A percentile compares a stretch with the other conserved stretches of the same genome.
phyloP scores from a whole-genome alignment of 2,113 vertebrate genomes.

The Rhinopomastus cyanomelas region DNA sequence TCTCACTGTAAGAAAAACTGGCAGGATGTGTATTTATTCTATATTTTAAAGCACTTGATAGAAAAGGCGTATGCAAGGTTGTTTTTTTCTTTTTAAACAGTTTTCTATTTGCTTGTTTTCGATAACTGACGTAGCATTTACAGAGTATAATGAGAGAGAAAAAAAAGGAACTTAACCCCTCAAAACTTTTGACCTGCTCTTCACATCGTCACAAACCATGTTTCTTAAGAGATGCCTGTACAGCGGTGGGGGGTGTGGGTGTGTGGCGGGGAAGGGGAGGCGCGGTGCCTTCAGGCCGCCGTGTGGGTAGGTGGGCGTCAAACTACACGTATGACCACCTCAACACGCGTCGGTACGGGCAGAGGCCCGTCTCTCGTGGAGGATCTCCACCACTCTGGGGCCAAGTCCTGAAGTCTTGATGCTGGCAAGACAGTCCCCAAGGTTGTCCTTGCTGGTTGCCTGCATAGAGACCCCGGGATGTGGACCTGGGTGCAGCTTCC shows the following conservation, averaged over 20 bases:
- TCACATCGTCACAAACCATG: conserved; percentile 73
- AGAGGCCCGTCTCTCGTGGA: background rate
- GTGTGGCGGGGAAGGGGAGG: background rate
- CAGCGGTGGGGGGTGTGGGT: background rate
- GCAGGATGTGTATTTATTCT: conserved; percentile 88
- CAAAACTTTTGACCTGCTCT: conserved; percentile 84
- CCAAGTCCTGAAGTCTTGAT: background rate
- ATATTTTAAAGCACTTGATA: conserved; percentile 90
- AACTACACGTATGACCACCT: background rate
- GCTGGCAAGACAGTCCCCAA: background rate
- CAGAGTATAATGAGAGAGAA: conserved; percentile 81
- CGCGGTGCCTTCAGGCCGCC: background rate
- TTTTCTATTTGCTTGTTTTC: conserved; percentile 79
- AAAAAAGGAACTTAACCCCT: conserved; percentile 80
- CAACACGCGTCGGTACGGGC: background rate
- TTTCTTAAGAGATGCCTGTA: conserved; percentile 54
- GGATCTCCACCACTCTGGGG: background rate
- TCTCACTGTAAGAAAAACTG: conserved; percentile 89
- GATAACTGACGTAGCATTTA: conserved; percentile 82
- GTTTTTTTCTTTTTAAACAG: conserved; percentile 72
- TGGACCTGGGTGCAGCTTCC: conserved; percentile 14
- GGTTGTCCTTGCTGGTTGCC: accelerated
- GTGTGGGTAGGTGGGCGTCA: background rate
- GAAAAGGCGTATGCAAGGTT: conserved; percentile 86
- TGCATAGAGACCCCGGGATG: conserved; percentile 3